Percentiles rank a stretch among this genome's conserved stretches.
Evolutionary conservation across 1,140 invertebrate species (phyloP).

Genomic region (Euura lappo): DNA sequence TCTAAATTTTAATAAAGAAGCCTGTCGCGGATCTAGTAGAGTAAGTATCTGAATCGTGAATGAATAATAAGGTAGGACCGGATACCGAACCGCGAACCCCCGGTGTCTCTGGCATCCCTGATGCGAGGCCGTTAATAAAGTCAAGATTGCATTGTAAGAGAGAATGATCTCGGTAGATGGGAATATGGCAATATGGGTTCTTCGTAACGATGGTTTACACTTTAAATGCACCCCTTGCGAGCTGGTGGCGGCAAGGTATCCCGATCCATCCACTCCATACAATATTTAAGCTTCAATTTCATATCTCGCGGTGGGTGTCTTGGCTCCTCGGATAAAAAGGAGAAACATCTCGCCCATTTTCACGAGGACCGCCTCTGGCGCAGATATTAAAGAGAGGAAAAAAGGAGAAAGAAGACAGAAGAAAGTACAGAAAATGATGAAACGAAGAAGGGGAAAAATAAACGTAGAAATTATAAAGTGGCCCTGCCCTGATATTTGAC

Average conservation of each 20-base stretch:
- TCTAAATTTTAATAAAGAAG: neutral
- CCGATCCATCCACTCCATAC: constrained; percentile 50
- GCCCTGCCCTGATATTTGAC: constrained; percentile 47
- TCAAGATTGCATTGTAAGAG: constrained; percentile 39
- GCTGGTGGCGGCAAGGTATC: constrained; percentile 10
- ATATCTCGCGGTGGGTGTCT: constrained; percentile 43
- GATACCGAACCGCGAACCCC: neutral
- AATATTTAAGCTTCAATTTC: constrained; percentile 63
- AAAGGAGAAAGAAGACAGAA: constrained; percentile 33
- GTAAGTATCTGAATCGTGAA: neutral
- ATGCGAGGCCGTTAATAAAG: constrained; percentile 40
- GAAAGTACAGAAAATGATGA: constrained; percentile 18
- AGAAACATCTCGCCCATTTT: neutral
- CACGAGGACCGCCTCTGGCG: constrained; percentile 10
- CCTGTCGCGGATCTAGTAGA: neutral
- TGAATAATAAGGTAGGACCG: neutral
- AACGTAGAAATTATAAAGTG: constrained; percentile 48
- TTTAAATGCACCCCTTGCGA: constrained; percentile 40
- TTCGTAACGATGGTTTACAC: constrained; percentile 45
- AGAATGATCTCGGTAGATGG: constrained; percentile 28
- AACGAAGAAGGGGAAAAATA: constrained; percentile 26
- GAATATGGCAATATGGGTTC: constrained; percentile 36
- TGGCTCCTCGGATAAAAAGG: neutral
- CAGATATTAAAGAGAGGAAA: constrained; percentile 40
- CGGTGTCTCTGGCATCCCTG: neutral